Conservation (phyloP, 2,797 vertebrate species). For the Chloroceryle amazona region DNA sequence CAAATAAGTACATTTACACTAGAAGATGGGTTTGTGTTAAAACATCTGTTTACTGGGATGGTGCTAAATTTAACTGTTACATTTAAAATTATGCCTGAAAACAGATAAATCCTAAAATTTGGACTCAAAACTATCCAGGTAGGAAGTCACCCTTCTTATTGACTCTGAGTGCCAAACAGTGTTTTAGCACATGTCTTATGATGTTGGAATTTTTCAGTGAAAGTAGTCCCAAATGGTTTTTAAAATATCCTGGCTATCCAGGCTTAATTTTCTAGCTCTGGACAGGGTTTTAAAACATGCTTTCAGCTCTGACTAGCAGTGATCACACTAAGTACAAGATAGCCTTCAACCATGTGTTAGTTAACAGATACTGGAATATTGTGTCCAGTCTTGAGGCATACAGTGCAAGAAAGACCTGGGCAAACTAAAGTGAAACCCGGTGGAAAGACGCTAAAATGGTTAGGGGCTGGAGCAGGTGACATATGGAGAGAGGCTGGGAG, state of each 20-base stretch:
- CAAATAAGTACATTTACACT: not conserved
- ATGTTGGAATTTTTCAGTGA: not conserved
- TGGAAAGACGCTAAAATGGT: not conserved
- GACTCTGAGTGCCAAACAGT: not conserved
- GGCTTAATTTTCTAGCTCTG: not conserved
- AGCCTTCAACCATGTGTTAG: not conserved
- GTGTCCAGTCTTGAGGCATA: not conserved
- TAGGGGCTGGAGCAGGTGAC: not conserved
- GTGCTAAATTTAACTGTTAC: not conserved
- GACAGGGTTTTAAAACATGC: not conserved
- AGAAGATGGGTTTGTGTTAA: not conserved
- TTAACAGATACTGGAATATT: not conserved
- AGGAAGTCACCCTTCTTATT: not conserved
- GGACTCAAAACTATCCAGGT: not conserved
- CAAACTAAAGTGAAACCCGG: not conserved
- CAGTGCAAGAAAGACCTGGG: not conserved
- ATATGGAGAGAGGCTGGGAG: not conserved
- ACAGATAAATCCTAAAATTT: not conserved
- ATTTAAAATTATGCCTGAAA: not conserved
- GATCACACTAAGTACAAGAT: not conserved
- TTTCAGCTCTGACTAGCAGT: not conserved
- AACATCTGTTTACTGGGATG: not conserved
- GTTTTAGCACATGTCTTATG: not conserved
- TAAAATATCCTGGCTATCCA: not conserved
- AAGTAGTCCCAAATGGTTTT: not conserved